Evolutionary conservation across 30 jellyfish, hydroid and myxozoan species (phyloP), one percentile per base, ranked within the genome.

Genomic region (Aurelia coerulea): DNA sequence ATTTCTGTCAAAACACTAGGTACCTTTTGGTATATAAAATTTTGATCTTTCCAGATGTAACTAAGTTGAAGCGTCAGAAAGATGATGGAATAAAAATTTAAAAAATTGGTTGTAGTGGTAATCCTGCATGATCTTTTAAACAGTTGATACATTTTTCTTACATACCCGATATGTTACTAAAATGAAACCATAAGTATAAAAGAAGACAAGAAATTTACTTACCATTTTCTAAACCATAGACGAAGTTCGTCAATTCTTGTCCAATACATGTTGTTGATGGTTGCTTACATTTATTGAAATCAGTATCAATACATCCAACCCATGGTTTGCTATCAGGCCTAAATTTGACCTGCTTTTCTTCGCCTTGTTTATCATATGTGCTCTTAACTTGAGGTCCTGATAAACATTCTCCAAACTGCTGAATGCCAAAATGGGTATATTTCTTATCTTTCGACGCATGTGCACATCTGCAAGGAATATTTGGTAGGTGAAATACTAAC

Each of bases 301-400:
- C 97, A 13, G 92, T 78, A 32, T 95, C 97, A 92, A 95, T 86
- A 79, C 99, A 95, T 1, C 99, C 99, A 49, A 78, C 62, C 97
- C 97, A 90, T 1, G 97, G 99, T 34, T 85, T 78, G 23, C 70
- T 59, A 37, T 83, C 85, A 3, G 99, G 99, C 34, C 97, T 76
- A 70, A 85, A 90, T 65, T 80, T 29, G 81, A 95, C 86, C 56
- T 54, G 68, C 19, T 17, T 59, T 81, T 95, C 97, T 69, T 78
- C 82, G 9, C 99, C 99, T 51, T 89, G 83, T 6, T 50, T 58
- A 56, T 74, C 81, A 65, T 84, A 95, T 10, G 99, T 95, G 39
- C 19, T 18, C 13, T 86, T 84, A 59, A 86, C 97, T 5, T 74
- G 62, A 2, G 97, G 97, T 8, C 99, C 99, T 1, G 99, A 95